These are phyloP conservation scores for Phenganax marumi DNA, from an alignment of 92 coral and sea anemone species.

Conservation along the genomic window DNA sequence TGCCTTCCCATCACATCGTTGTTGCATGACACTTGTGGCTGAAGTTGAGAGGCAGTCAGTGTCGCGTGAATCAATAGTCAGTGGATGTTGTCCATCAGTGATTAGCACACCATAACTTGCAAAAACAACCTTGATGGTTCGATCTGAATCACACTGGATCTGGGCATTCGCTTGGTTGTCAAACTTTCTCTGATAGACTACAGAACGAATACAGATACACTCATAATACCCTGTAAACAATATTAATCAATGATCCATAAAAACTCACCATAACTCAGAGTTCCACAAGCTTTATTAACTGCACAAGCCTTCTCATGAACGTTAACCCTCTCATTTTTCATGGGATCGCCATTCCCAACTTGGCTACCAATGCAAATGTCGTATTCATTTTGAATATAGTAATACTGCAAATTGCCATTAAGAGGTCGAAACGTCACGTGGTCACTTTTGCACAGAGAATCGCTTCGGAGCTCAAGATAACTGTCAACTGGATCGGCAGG, in stretches of 20 bases:
- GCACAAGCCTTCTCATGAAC: conserved; percentile 1
- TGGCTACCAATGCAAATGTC: not conserved
- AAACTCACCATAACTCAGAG: too few relatives aligned
- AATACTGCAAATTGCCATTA: conserved; percentile 24
- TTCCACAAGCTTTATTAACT: too few relatives aligned
- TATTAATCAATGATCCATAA: not conserved
- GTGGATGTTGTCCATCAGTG: too few relatives aligned
- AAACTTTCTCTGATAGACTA: too few relatives aligned
- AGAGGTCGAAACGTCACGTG: not conserved
- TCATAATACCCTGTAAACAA: too few relatives aligned
- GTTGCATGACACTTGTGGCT: not conserved
- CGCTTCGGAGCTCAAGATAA: not conserved
- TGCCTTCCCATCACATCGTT: too few relatives aligned
- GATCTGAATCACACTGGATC: too few relatives aligned
- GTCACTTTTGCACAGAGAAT: not conserved
- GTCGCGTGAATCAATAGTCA: too few relatives aligned
- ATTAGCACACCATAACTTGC: too few relatives aligned
- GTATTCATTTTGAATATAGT: not conserved
- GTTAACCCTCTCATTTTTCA: conserved; percentile 1
- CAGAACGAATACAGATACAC: not conserved
- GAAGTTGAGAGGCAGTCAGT: too few relatives aligned
- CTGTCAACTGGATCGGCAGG: not conserved
- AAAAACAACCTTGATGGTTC: too few relatives aligned
- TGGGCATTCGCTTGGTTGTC: too few relatives aligned
- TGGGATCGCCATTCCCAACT: not conserved